Evolutionary conservation across 1,140 invertebrate species (phyloP), one percentile per base, ranked within the genome.

Genomic region (Arion vulgaris): DNA sequence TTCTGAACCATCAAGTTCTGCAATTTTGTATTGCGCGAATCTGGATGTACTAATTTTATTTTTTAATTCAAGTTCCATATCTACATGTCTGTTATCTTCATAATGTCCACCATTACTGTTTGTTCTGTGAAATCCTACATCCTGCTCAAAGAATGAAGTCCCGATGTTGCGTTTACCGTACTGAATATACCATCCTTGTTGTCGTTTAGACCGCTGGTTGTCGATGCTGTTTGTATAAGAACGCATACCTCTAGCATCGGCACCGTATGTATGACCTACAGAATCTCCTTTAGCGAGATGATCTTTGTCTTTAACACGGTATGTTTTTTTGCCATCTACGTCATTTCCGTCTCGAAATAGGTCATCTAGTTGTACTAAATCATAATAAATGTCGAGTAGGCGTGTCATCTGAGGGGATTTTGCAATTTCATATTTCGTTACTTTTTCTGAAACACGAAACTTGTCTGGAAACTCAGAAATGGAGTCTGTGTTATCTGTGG

Each of bases 121-220:
- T 5, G 62, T 23, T 66, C 32, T 1, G 7, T 57, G 15, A n/a
- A 2, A 4, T 11, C 23, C 53, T 19, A 23, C 7, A 28, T 7
- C 28, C 5, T 66, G 19, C 7, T n/a, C 4, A 32, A 28, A 32
- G 11, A 66, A 66, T 28, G 28, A 32, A 2, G 53, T 57, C 5
- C 62, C 28, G 1, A 32, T 4, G 62, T 7, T 13, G 4, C 62
- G 62, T 34, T 66, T 66, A 9, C 62, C 62, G 28, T 66, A 66
- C 62, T 66, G 62, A 32, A 66, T 66, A 32, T 66, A 66, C 62
- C 62, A 66, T 7, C 62, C 62, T 32, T 66, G 62, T 7, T 66
- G 62, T 32, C 62, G 62, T 66, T 66, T 66, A 32, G 62, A 7
- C 62, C n/a, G 62, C 62, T 7, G 1, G 62, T 5, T 32, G n/a